These are phyloP conservation scores for Macrosteles quadrilineatus DNA, from an alignment of 1,140 invertebrate species.

Conservation along the genomic window DNA sequence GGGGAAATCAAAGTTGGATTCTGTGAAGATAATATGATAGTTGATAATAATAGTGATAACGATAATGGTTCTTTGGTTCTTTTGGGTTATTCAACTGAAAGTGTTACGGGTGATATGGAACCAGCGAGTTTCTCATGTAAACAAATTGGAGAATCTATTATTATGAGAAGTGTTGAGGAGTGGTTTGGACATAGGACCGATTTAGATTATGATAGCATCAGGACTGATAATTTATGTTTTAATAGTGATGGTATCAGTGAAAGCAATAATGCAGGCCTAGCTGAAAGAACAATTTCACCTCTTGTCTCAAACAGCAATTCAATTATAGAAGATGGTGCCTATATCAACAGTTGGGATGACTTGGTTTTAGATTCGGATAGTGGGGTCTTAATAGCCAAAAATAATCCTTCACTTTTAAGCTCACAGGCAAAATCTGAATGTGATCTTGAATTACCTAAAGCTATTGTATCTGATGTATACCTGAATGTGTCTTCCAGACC, in stretches of 20 bases:
- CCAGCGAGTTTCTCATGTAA: not conserved
- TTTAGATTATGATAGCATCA: not conserved
- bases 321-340: not conserved
- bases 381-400: no score
- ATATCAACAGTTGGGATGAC: not conserved
- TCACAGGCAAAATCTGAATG: no score
- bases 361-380: not conserved
- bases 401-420: no score
- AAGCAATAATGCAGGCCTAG: not conserved
- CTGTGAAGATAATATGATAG: not conserved
- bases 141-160: not conserved
- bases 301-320: not conserved
- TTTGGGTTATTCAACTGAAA: not conserved
- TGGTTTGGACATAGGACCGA: not conserved
- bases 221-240: not conserved
- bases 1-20: conserved; percentile 4
- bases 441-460: no score
- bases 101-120: not conserved
- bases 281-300: not conserved
- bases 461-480: no score
- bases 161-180: conserved; percentile 3
- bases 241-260: not conserved
- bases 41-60: conserved; percentile 13
- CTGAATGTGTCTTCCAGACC: no score
- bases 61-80: not conserved